A percentile compares a stretch with the other conserved stretches of the same genome.
Evolutionary conservation across 2,113 vertebrate species (phyloP).

Genomic region (Albula goreensis): DNA sequence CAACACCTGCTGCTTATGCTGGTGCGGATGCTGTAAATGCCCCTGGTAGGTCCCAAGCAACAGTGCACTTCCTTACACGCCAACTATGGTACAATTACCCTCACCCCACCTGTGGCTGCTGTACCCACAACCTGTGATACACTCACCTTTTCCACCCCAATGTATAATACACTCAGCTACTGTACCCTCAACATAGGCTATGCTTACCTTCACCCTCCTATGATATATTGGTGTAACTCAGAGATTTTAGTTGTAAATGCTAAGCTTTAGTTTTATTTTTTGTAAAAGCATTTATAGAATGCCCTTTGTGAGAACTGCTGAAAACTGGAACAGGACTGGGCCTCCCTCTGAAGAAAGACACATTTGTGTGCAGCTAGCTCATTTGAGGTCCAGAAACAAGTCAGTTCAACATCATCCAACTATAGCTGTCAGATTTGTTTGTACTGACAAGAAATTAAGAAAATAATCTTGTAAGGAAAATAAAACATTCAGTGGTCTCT

Average conservation of each 20-base stretch:
- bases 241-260: no score
- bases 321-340: no score
- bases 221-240: no score
- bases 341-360: not conserved
- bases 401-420: not conserved
- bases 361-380: not conserved
- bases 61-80: not conserved
- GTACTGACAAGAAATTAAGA: not conserved
- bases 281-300: no score
- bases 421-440: no score
- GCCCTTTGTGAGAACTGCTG: no score
- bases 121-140: no score
- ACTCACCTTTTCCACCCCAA: no score
- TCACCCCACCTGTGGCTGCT: not conserved
- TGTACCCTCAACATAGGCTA: no score
- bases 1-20: conserved; percentile 77
- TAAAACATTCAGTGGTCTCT: not conserved
- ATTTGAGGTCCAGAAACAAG: not conserved
- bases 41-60: conserved; percentile 61
- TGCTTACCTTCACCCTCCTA: no score
- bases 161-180: not conserved
- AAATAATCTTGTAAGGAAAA: not conserved
- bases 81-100: not conserved
- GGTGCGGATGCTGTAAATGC: conserved; percentile 80
- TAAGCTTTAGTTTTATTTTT: no score